phyloP scores from a whole-genome alignment of 2,888 invertebrate genomes.

The Stenotaenia linearis region DNA sequence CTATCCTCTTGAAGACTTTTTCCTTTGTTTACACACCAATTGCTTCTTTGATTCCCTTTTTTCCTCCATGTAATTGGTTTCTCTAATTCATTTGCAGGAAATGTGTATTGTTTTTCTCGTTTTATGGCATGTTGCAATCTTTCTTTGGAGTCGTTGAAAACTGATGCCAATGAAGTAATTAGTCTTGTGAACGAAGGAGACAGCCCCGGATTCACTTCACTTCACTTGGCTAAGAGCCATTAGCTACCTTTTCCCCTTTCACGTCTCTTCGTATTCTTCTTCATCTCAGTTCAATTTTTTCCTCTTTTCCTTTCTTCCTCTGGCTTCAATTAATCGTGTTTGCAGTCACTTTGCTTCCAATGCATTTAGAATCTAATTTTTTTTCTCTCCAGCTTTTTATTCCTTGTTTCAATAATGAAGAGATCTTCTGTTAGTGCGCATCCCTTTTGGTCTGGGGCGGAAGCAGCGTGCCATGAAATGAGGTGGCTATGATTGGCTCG shows the following conservation, averaged over 20 bases:
- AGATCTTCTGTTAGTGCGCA: neutral
- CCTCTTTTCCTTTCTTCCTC: neutral
- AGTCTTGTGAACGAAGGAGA: conserved; percentile 7
- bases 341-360: neutral
- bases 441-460: neutral
- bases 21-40: neutral
- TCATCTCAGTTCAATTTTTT: neutral
- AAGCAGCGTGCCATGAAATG: neutral
- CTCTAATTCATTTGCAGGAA: conserved; percentile 19
- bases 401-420: neutral
- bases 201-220: neutral
- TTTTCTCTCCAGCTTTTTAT: too few relatives aligned
- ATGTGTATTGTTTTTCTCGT: conserved; percentile 14
- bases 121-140: conserved; percentile 9
- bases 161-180: conserved; percentile 19
- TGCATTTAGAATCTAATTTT: neutral
- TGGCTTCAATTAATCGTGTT: neutral
- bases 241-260: neutral
- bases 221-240: neutral
- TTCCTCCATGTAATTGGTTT: neutral
- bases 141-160: neutral
- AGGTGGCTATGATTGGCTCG: neutral
- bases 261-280: neutral
- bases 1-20: neutral
- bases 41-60: neutral